These are phyloP conservation scores for Ditylenchus dipsaci DNA, from an alignment of 1,140 invertebrate species.

Conservation along the genomic window DNA sequence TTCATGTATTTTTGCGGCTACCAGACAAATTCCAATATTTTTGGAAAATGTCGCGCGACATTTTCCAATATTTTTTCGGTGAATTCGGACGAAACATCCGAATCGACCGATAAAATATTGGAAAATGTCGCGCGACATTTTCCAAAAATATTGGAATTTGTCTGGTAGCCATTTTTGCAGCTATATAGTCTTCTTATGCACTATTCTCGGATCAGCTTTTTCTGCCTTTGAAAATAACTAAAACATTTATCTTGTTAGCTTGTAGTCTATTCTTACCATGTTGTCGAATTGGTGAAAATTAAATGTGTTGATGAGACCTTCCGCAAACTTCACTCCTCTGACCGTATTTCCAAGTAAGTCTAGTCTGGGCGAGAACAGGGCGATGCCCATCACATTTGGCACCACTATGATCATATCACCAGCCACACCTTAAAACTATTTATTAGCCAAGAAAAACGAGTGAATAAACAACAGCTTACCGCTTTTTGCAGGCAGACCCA, in stretches of 20 bases:
- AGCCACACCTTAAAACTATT: constrained; percentile 61
- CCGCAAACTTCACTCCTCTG: constrained; percentile 31
- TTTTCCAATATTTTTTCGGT: no score
- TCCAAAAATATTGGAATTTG: no score
- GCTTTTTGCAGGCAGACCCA: constrained; percentile 31
- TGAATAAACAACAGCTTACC: no score
- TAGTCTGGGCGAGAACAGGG: constrained; percentile 30
- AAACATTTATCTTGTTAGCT: background rate
- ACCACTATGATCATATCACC: constrained; percentile 37
- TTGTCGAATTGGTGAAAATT: constrained; percentile 8
- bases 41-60: no score
- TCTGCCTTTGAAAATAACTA: background rate
- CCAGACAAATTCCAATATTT: no score
- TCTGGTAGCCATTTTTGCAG: background rate
- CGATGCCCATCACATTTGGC: constrained; percentile 40
- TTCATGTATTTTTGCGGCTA: no score
- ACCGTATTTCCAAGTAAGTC: constrained; percentile 28
- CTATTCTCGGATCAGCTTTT: background rate
- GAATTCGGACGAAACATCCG: no score
- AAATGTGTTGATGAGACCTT: constrained; percentile 19
- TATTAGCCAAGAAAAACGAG: background rate
- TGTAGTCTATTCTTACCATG: background rate
- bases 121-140: no score
- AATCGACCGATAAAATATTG: no score
- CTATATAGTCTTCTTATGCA: background rate